Conservation (phyloP, 2,113 vertebrate genomes). For the Xerus inauris region DNA sequence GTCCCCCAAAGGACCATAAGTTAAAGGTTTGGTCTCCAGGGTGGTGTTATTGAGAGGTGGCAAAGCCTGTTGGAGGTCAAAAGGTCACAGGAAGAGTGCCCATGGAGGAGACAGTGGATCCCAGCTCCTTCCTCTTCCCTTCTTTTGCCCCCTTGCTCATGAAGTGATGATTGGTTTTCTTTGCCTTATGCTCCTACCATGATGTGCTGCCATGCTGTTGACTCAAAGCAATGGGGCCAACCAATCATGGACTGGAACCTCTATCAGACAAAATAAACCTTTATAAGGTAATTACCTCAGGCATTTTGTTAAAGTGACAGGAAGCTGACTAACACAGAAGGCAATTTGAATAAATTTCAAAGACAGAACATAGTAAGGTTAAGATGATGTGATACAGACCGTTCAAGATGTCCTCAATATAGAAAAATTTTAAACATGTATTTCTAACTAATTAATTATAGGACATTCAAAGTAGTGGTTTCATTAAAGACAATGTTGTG, state of each 20-base stretch:
- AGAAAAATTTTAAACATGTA: neutral
- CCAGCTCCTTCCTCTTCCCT: neutral
- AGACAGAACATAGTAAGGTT: neutral
- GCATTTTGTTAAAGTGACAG: neutral
- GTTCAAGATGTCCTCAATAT: neutral
- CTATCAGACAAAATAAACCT: neutral
- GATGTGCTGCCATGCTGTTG: neutral
- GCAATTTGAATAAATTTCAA: neutral
- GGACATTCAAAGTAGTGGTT: neutral
- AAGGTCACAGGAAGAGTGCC: neutral
- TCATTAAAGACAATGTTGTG: neutral
- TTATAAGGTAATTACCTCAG: neutral
- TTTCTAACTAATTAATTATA: neutral
- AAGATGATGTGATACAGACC: neutral
- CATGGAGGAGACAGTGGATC: neutral
- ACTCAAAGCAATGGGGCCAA: neutral
- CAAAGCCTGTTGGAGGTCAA: neutral
- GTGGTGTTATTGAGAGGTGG: neutral
- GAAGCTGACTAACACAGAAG: neutral
- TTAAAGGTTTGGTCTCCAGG: neutral
- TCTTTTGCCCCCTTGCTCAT: neutral
- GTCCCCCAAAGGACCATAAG: neutral
- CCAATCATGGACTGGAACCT: neutral
- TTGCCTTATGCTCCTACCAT: neutral
- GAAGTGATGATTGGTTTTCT: neutral